These are phyloP conservation scores for Schizotus pectinicornis DNA, from an alignment of 2,888 invertebrate genomes.

Conservation along the genomic window DNA sequence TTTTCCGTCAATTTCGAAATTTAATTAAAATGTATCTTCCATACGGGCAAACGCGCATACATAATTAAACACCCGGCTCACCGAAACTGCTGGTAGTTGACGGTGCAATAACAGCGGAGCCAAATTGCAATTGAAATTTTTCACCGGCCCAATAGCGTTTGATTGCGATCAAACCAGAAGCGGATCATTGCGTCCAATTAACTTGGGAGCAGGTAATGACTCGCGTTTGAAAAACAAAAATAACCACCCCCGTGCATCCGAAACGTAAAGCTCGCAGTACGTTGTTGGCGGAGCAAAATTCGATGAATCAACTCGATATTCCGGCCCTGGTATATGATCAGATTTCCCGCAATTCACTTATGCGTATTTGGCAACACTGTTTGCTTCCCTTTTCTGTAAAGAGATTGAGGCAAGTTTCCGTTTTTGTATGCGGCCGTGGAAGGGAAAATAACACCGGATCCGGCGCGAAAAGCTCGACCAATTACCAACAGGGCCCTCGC, in stretches of 20 bases:
- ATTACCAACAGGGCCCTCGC: no score
- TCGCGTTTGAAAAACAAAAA: neutral
- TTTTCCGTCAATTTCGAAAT: constrained; percentile 13
- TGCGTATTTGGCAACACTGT: constrained; percentile 35
- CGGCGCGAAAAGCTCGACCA: no score
- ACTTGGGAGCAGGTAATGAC: no score
- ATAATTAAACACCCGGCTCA: constrained; percentile 41
- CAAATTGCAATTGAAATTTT: constrained; percentile 18
- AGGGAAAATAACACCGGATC: constrained; percentile 24
- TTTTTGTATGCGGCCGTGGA: constrained; percentile 17
- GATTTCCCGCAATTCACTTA: constrained; percentile 41
- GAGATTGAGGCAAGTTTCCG: constrained; percentile 4
- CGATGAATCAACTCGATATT: constrained; percentile 1
- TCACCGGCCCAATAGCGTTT: constrained; percentile 7
- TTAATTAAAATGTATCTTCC: constrained; percentile 28
- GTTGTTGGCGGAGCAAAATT: constrained; percentile 5
- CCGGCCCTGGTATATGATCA: constrained; percentile 28
- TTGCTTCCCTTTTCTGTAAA: constrained; percentile 29
- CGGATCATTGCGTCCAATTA: no score
- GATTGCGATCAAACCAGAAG: neutral
- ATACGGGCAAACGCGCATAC: constrained; percentile 37
- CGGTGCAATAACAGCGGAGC: constrained; percentile 8
- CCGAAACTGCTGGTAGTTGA: constrained; percentile 32
- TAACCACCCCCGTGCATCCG: neutral
- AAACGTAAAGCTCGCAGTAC: constrained; percentile 1